phyloP scores from a whole-genome alignment of 1,140 invertebrate species.

The Pemphigus obesinymphae region DNA sequence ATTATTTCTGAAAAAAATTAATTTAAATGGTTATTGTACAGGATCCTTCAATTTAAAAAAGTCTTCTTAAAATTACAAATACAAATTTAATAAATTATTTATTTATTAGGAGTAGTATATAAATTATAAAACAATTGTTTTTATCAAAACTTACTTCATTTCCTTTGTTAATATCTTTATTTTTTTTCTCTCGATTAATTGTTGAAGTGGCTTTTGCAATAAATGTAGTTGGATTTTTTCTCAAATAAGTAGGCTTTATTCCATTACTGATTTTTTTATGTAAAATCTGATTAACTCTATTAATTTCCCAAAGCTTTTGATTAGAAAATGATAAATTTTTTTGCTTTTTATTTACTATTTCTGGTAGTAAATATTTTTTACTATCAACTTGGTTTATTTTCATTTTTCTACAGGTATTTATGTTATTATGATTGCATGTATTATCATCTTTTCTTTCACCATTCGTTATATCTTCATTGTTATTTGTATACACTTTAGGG shows the following conservation, averaged over 20 bases:
- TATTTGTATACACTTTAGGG: not conserved
- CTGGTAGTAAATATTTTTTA: not conserved
- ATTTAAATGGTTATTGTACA: too few relatives aligned
- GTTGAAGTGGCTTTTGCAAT: not conserved
- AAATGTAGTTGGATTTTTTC: not conserved
- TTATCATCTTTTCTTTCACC: not conserved
- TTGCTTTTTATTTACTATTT: not conserved
- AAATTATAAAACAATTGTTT: too few relatives aligned
- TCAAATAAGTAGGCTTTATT: not conserved
- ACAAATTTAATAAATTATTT: too few relatives aligned
- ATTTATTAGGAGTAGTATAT: too few relatives aligned
- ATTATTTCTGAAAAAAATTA: too few relatives aligned
- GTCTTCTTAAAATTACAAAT: too few relatives aligned
- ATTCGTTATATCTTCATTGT: not conserved
- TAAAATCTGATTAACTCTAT: slow-evolving; percentile 3
- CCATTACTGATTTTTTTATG: not conserved
- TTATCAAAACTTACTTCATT: slow-evolving; percentile 13
- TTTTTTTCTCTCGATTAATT: not conserved
- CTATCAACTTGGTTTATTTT: not conserved
- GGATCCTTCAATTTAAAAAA: too few relatives aligned
- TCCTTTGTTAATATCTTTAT: not conserved
- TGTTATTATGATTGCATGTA: not conserved
- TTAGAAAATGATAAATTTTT: slow-evolving; percentile 13
- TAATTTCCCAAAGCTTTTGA: slow-evolving; percentile 6
- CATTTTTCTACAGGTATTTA: not conserved